A percentile compares a stretch with the other conserved stretches of the same genome.
Conservation (phyloP, 2,113 vertebrate species). For the Platichthys stellatus region DNA sequence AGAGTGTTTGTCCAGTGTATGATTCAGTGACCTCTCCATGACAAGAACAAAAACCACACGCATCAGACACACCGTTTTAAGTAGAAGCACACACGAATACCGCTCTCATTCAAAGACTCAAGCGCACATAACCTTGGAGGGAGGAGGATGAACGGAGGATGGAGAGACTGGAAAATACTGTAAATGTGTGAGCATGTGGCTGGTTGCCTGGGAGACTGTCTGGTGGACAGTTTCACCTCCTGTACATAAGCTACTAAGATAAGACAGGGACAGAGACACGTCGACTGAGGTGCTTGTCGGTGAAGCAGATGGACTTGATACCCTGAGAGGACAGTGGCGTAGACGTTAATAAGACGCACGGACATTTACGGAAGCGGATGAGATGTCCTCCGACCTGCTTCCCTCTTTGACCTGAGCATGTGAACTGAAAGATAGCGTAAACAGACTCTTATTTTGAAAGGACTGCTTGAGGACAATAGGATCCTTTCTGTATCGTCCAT, state of each 20-base stretch:
- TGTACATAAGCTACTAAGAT: slow-evolving; percentile 78
- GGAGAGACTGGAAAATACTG: slow-evolving; percentile 58
- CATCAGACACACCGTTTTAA: slow-evolving; percentile 26
- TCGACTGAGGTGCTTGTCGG: slow-evolving; percentile 46
- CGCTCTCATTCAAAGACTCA: slow-evolving; percentile 49
- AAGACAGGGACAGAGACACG: slow-evolving; percentile 33
- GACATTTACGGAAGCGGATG: slow-evolving; percentile 24
- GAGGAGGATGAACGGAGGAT: slow-evolving; percentile 50
- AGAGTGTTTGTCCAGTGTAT: slow-evolving; percentile 49
- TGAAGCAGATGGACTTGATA: slow-evolving; percentile 38
- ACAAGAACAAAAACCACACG: slow-evolving; percentile 19
- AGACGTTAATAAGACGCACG: slow-evolving; percentile 22
- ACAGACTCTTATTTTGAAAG: slow-evolving; percentile 45
- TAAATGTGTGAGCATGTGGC: slow-evolving; percentile 67
- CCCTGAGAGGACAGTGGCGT: slow-evolving; percentile 37
- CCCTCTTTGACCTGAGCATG: slow-evolving; percentile 61
- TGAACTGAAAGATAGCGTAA: slow-evolving; percentile 42
- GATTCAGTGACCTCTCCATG: slow-evolving; percentile 63
- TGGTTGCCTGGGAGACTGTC: slow-evolving; percentile 61
- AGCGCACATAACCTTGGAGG: slow-evolving; percentile 61
- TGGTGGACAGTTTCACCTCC: slow-evolving; percentile 63
- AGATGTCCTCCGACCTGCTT: slow-evolving; percentile 3
- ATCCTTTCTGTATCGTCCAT: slow-evolving; percentile 1
- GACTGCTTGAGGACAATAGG: slow-evolving; percentile 38
- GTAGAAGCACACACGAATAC: slow-evolving; percentile 20